Evolutionary conservation across 2,888 invertebrate genomes (phyloP).

Genomic region (Hirtodrosophila histrioides): DNA sequence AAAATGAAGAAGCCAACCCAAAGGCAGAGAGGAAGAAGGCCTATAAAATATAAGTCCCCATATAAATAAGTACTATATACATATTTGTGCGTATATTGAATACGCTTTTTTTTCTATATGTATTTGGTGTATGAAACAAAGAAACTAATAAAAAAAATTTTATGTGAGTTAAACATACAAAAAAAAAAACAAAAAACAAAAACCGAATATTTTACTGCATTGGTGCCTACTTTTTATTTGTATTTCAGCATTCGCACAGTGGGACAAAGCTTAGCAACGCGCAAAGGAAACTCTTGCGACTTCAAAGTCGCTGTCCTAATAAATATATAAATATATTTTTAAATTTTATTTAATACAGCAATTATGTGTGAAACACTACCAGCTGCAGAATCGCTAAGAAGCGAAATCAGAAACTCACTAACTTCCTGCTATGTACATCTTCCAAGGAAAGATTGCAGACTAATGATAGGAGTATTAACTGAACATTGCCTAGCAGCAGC

Average conservation of each 20-base stretch:
- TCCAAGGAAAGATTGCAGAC: too few species aligned
- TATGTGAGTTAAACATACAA: slow-evolving; percentile 71
- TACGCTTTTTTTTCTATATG: slow-evolving; percentile 52
- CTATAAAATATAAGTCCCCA: slow-evolving; percentile 35
- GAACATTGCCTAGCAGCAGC: too few species aligned
- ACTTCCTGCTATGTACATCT: too few species aligned
- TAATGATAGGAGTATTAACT: too few species aligned
- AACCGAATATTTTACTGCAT: slow-evolving; percentile 22
- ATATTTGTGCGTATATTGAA: slow-evolving; percentile 52
- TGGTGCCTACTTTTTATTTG: slow-evolving; percentile 34
- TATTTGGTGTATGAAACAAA: slow-evolving; percentile 55
- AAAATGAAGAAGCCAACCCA: slow-evolving; percentile 16
- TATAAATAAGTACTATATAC: slow-evolving; percentile 30
- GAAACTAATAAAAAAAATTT: slow-evolving; percentile 74
- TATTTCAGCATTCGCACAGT: slow-evolving; percentile 25
- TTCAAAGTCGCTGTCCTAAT: too few species aligned
- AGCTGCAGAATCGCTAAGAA: too few species aligned
- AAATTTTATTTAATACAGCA: too few species aligned
- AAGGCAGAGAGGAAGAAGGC: slow-evolving; percentile 15
- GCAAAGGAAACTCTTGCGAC: too few species aligned
- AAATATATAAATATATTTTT: too few species aligned
- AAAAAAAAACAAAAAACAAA: slow-evolving; percentile 27
- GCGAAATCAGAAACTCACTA: too few species aligned
- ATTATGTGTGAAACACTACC: too few species aligned
- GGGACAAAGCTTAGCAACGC: not conserved